Conservation (phyloP, 2,113 vertebrate genomes). For the Butastur rufipennis region DNA sequence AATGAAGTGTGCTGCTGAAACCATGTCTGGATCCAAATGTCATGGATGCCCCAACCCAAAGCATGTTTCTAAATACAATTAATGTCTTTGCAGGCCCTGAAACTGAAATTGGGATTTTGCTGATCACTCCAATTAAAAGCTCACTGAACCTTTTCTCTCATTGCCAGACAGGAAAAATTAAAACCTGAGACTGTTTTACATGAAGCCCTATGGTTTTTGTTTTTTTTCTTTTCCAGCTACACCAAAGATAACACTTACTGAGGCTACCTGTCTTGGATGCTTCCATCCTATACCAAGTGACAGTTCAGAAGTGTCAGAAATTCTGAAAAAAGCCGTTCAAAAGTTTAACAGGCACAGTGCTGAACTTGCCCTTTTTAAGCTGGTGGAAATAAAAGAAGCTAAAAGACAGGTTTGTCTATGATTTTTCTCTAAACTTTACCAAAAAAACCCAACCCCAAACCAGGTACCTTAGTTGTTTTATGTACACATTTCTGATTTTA, state of each 20-base stretch:
- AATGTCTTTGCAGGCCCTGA: neutral
- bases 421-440: neutral
- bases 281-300: slow-evolving; percentile 44
- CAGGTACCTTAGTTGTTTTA: neutral
- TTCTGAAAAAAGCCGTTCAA: slow-evolving; percentile 67
- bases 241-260: neutral
- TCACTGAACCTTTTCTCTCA: neutral
- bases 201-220: neutral
- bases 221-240: slow-evolving; percentile 53
- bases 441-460: neutral
- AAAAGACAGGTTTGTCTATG: slow-evolving; percentile 81
- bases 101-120: neutral
- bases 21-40: neutral
- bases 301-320: slow-evolving; percentile 65
- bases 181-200: neutral
- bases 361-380: slow-evolving; percentile 70
- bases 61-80: neutral
- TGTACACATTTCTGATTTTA: neutral
- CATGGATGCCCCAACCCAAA: neutral
- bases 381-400: slow-evolving; percentile 66
- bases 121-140: neutral
- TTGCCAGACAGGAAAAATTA: neutral
- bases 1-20: neutral
- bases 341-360: slow-evolving; percentile 73
- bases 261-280: slow-evolving; percentile 78